These are phyloP conservation scores for Siphlonurus alternatus DNA, from an alignment of 2,888 invertebrate genomes.

Conservation along the genomic window DNA sequence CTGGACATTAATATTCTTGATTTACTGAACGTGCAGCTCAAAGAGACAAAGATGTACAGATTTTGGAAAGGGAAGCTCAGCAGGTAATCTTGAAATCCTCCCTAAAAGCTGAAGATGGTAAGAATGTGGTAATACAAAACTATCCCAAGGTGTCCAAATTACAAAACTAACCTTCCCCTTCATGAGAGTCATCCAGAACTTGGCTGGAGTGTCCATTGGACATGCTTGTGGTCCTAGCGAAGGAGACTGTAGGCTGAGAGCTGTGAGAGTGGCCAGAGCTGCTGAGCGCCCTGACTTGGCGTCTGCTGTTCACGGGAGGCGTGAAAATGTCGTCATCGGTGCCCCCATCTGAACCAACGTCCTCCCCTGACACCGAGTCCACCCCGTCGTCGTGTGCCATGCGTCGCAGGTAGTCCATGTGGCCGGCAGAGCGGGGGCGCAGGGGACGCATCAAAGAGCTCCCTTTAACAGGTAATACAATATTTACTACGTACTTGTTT, in stretches of 20 bases:
- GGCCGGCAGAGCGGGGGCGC: not conserved
- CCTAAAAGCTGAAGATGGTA: too few species aligned
- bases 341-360: not conserved
- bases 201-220: not conserved
- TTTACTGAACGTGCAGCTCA: too few species aligned
- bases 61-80: too few species aligned
- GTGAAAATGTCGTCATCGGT: not conserved
- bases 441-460: too few species aligned
- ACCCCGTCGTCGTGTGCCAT: not conserved
- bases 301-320: not conserved
- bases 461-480: too few species aligned
- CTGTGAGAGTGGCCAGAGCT: too few species aligned
- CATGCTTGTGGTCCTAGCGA: not conserved
- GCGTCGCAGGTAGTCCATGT: not conserved
- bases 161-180: not conserved
- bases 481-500: too few species aligned
- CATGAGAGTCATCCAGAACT: not conserved
- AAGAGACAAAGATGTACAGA: too few species aligned
- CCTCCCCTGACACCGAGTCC: not conserved
- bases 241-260: not conserved
- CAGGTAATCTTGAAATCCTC: too few species aligned
- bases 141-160: too few species aligned
- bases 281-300: not conserved
- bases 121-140: too few species aligned
- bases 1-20: too few species aligned